A percentile compares a stretch with the other conserved stretches of the same genome.
Evolutionary conservation across 2,797 vertebrate genomes (phyloP).

Genomic region (Tiaroga cobitis): DNA sequence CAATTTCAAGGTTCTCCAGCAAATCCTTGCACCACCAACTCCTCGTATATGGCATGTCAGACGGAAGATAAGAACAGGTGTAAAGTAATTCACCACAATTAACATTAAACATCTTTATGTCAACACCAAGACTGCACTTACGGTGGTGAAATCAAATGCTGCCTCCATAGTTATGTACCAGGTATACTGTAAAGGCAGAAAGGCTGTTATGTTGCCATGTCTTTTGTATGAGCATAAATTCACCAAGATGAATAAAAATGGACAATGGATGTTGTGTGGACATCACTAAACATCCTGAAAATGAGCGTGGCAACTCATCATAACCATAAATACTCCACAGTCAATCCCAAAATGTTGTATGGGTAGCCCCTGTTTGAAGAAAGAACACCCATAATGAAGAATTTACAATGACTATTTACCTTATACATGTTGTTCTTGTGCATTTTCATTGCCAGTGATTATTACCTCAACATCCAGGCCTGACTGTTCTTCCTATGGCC

Average conservation of each 20-base stretch:
- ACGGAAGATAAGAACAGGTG: constrained; percentile 5
- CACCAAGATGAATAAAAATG: background rate
- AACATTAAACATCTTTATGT: background rate
- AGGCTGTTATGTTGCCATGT: background rate
- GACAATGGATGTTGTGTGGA: background rate
- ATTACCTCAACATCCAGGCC: no score
- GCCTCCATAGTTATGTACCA: constrained; percentile 10
- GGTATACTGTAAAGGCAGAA: constrained; percentile 9
- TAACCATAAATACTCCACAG: background rate
- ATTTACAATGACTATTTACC: no score
- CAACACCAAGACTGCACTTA: constrained; percentile 1
- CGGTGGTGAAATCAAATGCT: constrained; percentile 11
- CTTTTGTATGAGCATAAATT: background rate
- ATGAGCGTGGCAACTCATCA: background rate
- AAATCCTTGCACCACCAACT: constrained; percentile 24
- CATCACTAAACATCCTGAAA: background rate
- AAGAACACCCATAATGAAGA: no score
- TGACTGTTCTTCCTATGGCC: no score
- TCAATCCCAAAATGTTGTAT: no score
- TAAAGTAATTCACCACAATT: background rate
- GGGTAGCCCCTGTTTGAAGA: no score
- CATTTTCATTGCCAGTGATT: no score
- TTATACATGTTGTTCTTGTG: no score
- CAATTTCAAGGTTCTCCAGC: constrained; percentile 19
- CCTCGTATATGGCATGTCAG: constrained; percentile 14